Base-by-base conservation (phyloP, 2,888 invertebrate species). In the Ypsolopha scabrella region DNA sequence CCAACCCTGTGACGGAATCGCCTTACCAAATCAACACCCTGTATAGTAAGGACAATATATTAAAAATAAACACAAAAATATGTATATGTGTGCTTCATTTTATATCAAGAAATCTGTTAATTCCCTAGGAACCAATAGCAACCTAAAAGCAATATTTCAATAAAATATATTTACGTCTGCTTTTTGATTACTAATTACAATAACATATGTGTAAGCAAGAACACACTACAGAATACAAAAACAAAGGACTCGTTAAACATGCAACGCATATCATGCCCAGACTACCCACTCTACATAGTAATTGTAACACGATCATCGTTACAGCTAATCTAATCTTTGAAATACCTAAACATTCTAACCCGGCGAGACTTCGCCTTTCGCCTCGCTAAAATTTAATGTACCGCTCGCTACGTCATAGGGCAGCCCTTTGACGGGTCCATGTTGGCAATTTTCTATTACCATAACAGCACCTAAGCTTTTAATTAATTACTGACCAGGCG, bases 381-480 rank as follows among this genome's bases (percentile, higher is more conserved):
- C 68, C 68, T 55, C 68, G 71, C 58, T 70, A 70, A 73, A 76
- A 79, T 78, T 75, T 78, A 75, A 77, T 70, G 75, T 77, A 72
- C 67, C 70, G 65, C 50, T 50, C 10, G 36, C 46, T 51, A 41
- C 41, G 43, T 24, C 24, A 24, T 24, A 24, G 51, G 11, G 48
- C 51, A 49, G 38, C 72, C 75, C 80, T 80, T 83, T 81, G 78
- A 79, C 71, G 68, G 73, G 67, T 64, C 60, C 74, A 76, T 79
- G 80, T 79, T 78, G 80, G 71, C 71, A 70, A 64, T 66, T 63
- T 63, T 65, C 70, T 76, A 81, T 83, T 81, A 81, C 71, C 83
- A 82, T 78, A 78, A 78, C 68, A 72, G 64, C 67, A 68, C 71
- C 69, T 77, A 74, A 76, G 75, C 80, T 74, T 78, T 77, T 80